Conservation (phyloP, 2,888 invertebrate species). For the Diadromus collaris region DNA sequence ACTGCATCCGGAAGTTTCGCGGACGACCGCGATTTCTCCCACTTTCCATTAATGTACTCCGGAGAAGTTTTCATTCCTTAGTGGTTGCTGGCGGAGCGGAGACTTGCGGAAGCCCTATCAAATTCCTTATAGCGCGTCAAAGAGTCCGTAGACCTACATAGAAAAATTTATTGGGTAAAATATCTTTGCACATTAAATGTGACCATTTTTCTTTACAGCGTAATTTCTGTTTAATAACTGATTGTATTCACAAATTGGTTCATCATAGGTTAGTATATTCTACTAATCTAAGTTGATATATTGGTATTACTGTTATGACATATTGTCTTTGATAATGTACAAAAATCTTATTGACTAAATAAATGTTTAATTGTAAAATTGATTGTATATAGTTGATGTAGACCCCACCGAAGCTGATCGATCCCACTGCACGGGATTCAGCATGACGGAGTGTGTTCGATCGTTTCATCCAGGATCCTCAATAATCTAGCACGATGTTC, state of each 20-base stretch:
- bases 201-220: too few species aligned
- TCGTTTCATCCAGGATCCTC: conserved; percentile 46
- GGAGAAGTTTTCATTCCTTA: conserved; percentile 50
- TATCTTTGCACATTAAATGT: too few species aligned
- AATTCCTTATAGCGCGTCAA: conserved; percentile 5
- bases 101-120: conserved; percentile 18
- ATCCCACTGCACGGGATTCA: conserved; percentile 17
- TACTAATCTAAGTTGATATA: too few species aligned
- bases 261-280: too few species aligned
- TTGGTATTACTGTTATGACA: too few species aligned
- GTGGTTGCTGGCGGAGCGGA: conserved; percentile 8
- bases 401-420: conserved; percentile 3
- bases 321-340: too few species aligned
- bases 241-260: too few species aligned
- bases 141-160: background rate
- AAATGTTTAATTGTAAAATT: conserved; percentile 32
- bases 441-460: conserved; percentile 32
- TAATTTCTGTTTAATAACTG: too few species aligned
- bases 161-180: background rate
- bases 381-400: conserved; percentile 16
- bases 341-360: background rate
- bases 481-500: conserved; percentile 69
- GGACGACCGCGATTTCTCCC: conserved; percentile 37
- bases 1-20: conserved; percentile 48
- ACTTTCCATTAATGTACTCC: conserved; percentile 57